Conservation (phyloP, 2,113 vertebrate species). For the Mormoops blainvillei region DNA sequence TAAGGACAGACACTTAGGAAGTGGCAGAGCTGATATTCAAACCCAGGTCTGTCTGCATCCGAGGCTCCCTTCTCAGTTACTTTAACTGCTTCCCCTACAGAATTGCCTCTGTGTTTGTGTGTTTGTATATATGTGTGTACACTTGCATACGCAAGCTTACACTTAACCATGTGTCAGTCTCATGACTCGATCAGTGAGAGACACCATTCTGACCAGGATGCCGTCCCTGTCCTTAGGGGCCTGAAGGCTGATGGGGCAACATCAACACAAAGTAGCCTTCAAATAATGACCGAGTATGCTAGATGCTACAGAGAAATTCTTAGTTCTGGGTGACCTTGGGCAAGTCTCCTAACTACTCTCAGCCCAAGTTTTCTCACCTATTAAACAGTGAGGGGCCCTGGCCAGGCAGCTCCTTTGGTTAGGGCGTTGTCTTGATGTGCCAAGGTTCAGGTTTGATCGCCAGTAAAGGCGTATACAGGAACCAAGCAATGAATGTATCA, state of each 20-base stretch:
- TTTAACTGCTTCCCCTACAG: background rate
- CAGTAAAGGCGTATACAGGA: too few species aligned
- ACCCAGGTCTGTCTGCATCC: background rate
- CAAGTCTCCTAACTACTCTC: background rate
- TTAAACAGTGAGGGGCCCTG: background rate
- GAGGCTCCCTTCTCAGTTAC: background rate
- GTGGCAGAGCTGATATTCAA: background rate
- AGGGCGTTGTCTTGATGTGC: too few species aligned
- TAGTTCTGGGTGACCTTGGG: background rate
- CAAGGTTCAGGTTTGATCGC: too few species aligned
- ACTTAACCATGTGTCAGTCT: background rate
- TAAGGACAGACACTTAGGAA: background rate
- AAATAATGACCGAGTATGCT: background rate
- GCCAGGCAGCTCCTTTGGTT: too few species aligned
- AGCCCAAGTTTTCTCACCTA: background rate
- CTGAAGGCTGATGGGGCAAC: background rate
- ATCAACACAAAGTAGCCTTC: background rate
- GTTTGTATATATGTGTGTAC: too few species aligned
- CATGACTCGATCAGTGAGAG: background rate
- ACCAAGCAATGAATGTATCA: too few species aligned
- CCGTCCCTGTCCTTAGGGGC: background rate
- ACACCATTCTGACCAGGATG: background rate
- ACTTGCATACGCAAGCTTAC: accelerated
- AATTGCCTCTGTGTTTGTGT: background rate
- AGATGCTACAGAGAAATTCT: background rate